Evolutionary conservation across 2,888 invertebrate species (phyloP), one percentile per base, ranked within the genome.

Genomic region (Pseudococcus jackbeardsleyi): DNA sequence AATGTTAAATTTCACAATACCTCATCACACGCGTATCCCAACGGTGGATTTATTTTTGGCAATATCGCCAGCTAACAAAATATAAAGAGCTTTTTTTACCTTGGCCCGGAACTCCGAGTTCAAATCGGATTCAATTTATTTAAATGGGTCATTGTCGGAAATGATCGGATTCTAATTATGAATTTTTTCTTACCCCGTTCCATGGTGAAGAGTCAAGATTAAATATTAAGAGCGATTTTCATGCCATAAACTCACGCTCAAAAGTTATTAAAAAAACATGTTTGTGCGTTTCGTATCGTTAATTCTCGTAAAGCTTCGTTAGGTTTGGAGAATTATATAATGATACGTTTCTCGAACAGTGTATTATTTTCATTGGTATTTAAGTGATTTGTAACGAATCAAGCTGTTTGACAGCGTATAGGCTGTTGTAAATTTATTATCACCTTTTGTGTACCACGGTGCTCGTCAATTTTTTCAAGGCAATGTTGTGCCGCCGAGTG

Each of bases 381-480:
- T 19, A 64, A 64, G 64, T 64, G 19, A 64, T 64, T 68, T 68
- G 15, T 26, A 26, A 26, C 12, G 68, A 26, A 68, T 68, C 26
- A 68, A 68, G 26, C 68, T 19, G 12, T 68, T 68, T 68, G 68
- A 68, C 68, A 68, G 26, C 54, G 54, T 50, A 50, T 9, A 42
- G 12, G 12, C 15, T 50, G 11, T 11, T 19, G 19, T 19, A 26
- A 68, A 26, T 68, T 68, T 68, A 68, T 68, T 68, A 68, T 68
- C 54, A 54, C 54, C 12, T 68, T 68, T 68, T 68, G 68, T 26
- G 17, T 54, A 12, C 11, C 11, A n/a, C 54, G 2, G 12, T 68
- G 26, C 68, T 68, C 26, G 68, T 68, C 68, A 68, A 26, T 68
- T 68, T 68, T 68, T 68, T 68, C 68, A 68, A 68, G 68, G 68